Conservation (phyloP, 2,888 invertebrate species). For the Papilio elwesi region DNA sequence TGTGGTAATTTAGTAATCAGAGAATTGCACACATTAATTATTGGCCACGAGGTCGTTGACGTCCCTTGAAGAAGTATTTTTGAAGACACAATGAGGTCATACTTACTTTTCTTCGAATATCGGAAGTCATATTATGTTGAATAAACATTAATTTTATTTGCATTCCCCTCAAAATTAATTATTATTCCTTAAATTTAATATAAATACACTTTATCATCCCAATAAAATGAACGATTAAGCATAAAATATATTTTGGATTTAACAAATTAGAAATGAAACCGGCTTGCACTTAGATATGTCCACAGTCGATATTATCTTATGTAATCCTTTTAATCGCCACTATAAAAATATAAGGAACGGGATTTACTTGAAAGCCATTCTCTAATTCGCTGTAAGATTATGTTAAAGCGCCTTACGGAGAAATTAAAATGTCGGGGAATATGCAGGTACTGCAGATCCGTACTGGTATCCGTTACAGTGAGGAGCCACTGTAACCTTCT, state of each 20-base stretch:
- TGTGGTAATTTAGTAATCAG: too few species aligned
- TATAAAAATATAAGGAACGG: constrained; percentile 17
- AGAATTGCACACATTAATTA: too few species aligned
- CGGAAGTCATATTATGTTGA: too few species aligned
- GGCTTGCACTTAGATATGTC: background rate
- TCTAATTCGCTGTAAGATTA: constrained; percentile 3
- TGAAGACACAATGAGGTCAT: too few species aligned
- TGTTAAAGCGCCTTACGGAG: background rate
- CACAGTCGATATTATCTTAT: constrained; percentile 8
- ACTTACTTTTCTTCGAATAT: too few species aligned
- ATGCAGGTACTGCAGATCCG: background rate
- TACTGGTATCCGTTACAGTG: background rate
- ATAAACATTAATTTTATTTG: too few species aligned
- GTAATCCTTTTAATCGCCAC: constrained; percentile 21
- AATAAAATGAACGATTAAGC: too few species aligned
- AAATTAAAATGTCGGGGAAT: background rate
- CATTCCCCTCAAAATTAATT: too few species aligned
- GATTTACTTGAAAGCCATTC: constrained; percentile 19
- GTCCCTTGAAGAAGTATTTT: too few species aligned
- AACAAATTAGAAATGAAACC: background rate
- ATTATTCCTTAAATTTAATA: too few species aligned
- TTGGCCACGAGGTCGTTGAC: too few species aligned
- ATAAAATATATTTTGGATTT: background rate
- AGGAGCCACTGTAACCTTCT: background rate
- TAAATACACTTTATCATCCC: too few species aligned